Evolutionary conservation across 2,113 vertebrate genomes (phyloP).

Genomic region (Grallaria varia): DNA sequence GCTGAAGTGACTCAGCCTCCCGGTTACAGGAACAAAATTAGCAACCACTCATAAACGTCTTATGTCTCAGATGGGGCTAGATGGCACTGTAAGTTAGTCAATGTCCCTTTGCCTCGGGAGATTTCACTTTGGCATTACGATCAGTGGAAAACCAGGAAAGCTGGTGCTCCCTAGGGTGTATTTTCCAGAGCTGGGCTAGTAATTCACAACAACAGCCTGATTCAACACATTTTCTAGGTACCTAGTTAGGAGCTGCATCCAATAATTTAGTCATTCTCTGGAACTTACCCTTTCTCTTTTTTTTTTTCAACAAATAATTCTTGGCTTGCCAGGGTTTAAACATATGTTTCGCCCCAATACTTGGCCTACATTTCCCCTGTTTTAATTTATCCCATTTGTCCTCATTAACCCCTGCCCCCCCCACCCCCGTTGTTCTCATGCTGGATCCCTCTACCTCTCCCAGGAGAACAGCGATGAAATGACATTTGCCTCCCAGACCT

Average conservation of each 20-base stretch:
- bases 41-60: conserved; percentile 28
- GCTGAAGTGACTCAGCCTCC: conserved; percentile 56
- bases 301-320: neutral
- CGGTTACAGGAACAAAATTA: conserved; percentile 49
- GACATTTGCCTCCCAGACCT: conserved; percentile 37
- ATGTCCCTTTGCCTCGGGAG: conserved; percentile 32
- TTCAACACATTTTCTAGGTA: conserved; percentile 40
- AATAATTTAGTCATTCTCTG: conserved; percentile 42
- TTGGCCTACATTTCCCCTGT: conserved; percentile 12
- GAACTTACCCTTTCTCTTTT: conserved; percentile 6
- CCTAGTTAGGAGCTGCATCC: conserved; percentile 6
- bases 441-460: conserved; percentile 35
- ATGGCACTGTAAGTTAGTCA: conserved; percentile 67
- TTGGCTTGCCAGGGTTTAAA: conserved; percentile 29
- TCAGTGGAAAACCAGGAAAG: conserved; percentile 35
- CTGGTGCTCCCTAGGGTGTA: conserved; percentile 14
- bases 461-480: conserved; percentile 35
- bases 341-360: conserved; percentile 31
- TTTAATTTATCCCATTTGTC: conserved; percentile 52
- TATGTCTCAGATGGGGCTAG: conserved; percentile 53
- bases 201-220: conserved; percentile 4
- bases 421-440: conserved; percentile 38
- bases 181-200: conserved; percentile 5
- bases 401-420: conserved; percentile 38
- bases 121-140: neutral